Conservation (phyloP, 2,797 vertebrate species). For the Eulemur coronatus region DNA sequence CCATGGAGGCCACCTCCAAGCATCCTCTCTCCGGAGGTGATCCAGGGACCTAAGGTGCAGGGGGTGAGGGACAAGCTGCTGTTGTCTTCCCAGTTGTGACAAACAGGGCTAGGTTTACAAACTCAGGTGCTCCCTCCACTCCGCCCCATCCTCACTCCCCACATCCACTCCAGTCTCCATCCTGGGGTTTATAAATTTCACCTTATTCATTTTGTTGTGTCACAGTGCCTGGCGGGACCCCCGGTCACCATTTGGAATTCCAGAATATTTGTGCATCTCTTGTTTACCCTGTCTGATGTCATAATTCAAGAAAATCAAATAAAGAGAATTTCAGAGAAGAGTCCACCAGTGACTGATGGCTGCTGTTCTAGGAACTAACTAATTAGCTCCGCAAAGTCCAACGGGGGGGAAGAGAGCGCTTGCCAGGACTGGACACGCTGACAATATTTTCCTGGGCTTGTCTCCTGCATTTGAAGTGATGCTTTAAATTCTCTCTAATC, state of each 20-base stretch:
- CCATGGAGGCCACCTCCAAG: not conserved
- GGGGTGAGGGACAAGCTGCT: not conserved
- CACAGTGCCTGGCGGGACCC: not conserved
- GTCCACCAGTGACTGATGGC: not conserved
- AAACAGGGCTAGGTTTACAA: not conserved
- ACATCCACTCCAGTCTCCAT: not conserved
- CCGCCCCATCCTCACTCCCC: not conserved
- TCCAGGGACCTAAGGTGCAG: not conserved
- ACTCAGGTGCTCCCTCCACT: not conserved
- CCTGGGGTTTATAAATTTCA: not conserved
- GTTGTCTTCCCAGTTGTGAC: not conserved
- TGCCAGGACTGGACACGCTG: not conserved
- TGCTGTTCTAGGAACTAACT: not conserved
- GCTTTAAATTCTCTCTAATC: not conserved
- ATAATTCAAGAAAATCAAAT: not conserved
- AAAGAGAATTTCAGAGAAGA: constrained; percentile 35
- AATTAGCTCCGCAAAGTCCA: not conserved
- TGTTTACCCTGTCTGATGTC: not conserved
- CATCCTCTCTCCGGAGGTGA: not conserved
- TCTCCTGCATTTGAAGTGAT: not conserved
- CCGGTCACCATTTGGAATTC: not conserved
- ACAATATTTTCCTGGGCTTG: not conserved
- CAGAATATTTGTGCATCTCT: not conserved
- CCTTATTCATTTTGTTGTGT: not conserved
- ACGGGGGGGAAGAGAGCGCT: not conserved